Evolutionary conservation across 2,888 invertebrate species (phyloP).

Genomic region (Entomobrya proxima): DNA sequence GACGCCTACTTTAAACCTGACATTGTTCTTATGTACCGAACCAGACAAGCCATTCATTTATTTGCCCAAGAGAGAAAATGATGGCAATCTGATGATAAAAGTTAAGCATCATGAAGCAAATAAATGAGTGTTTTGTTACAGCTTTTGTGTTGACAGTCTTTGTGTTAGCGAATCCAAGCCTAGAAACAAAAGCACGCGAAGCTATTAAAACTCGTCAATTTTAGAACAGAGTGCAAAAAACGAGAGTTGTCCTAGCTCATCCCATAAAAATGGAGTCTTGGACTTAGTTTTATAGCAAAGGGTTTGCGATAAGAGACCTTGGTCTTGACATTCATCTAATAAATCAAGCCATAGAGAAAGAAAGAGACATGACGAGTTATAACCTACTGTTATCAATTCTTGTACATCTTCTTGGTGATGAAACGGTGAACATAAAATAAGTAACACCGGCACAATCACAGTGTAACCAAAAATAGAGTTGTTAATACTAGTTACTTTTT

Average conservation of each 20-base stretch:
- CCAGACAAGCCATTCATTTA: conserved; percentile 10
- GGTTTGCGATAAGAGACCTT: too few species aligned
- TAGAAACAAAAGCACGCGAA: neutral
- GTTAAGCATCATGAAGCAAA: neutral
- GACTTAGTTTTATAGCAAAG: too few species aligned
- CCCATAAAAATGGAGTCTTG: too few species aligned
- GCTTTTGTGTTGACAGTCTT: neutral
- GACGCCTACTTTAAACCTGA: conserved; percentile 15
- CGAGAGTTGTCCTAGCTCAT: too few species aligned
- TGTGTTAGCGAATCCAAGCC: too few species aligned
- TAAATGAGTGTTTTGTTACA: neutral
- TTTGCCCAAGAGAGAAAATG: neutral
- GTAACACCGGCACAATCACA: too few species aligned
- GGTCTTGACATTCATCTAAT: neutral
- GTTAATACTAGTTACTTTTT: too few species aligned
- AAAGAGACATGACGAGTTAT: neutral
- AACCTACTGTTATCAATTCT: neutral
- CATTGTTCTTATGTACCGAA: conserved; percentile 7
- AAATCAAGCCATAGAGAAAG: too few species aligned
- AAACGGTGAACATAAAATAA: neutral
- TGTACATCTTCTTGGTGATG: neutral
- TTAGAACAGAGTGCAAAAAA: neutral
- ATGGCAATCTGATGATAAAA: neutral
- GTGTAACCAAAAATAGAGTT: neutral
- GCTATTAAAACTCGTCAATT: neutral